A percentile compares a stretch with the other conserved stretches of the same genome.
phyloP scores from a whole-genome alignment of 2,113 vertebrate genomes.

The Tenebrosternarchus preto region DNA sequence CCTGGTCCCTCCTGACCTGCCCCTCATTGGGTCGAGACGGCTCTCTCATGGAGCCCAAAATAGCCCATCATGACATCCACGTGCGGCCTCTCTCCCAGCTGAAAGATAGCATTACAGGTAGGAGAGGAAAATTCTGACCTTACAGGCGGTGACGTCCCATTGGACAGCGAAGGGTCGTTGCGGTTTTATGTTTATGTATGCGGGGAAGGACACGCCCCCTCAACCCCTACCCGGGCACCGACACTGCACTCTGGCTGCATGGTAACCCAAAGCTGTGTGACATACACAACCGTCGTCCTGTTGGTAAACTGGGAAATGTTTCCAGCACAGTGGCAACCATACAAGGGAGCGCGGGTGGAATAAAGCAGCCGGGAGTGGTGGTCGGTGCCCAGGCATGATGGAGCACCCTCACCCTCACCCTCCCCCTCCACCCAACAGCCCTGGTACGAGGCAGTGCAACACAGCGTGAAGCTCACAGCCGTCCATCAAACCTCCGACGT shows the following conservation, averaged over 20 bases:
- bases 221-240: background rate
- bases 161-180: background rate
- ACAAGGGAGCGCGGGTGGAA: constrained; percentile 5
- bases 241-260: background rate
- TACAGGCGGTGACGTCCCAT: background rate
- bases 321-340: background rate
- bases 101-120: constrained; percentile 53
- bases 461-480: constrained; percentile 18
- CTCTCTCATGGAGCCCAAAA: constrained; percentile 55
- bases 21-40: constrained; percentile 12
- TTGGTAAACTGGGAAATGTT: constrained; percentile 46
- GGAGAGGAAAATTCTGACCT: constrained; percentile 37
- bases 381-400: no score
- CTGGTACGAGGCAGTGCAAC: no score
- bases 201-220: background rate
- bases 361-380: background rate
- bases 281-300: background rate
- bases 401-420: background rate
- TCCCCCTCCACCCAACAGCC: background rate
- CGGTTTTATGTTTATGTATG: constrained; percentile 29
- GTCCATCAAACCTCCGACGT: constrained; percentile 39
- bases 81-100: constrained; percentile 21
- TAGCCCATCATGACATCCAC: constrained; percentile 39
- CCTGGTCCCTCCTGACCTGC: constrained; percentile 22
- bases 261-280: constrained; percentile 37